Base-by-base conservation (phyloP, 2,888 invertebrate species). In the Iselma pallidipennis region DNA sequence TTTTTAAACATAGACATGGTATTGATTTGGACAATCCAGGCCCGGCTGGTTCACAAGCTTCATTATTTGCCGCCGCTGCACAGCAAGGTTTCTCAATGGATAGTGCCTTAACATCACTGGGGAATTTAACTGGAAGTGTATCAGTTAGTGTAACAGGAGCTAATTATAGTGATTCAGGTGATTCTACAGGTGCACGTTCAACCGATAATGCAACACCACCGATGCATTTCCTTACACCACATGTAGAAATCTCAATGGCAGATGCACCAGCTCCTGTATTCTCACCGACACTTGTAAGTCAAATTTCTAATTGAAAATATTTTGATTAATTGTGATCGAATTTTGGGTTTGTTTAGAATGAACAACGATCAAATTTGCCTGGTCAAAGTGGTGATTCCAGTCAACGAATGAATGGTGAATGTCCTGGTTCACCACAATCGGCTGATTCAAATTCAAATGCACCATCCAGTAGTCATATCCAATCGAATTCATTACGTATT, bases 11-110 rank as follows among this genome's bases (percentile, higher is more conserved):
- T 79, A 91, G 93, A 76, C 95, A 95, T 79, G 94, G 94, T 60
- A 94, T 95, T 71, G 94, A 95, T 80, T 82, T 95, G 77, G 95
- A 95, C 78, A 94, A 94, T 82, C 94, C 94, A 3, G 92, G 93
- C 55, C 92, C 93, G 26, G 89, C 89, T 61, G 91, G 90, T 72
- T 90, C 90, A 76, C 89, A 92, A 54, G 89, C 91, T 56, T 89
- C 92, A 31, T 82, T 93, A 56, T 83, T 92, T 68, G 91, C 91
- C 53, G 83, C 83, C 2, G 81, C 80, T 48, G 87, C 87, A 5
- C 83, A 86, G 31, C 86, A 81, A 63, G 80, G 80, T 2, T 81
- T 81, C 62, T 76, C 78, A 5, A 71, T 82, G 66, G 82, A 82
- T 61, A 84, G 83, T 14, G 74, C 80, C 7, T 77, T 88, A n/a